Evolutionary conservation across 1,140 invertebrate species (phyloP).

Genomic region (Sesamia nonagrioides): DNA sequence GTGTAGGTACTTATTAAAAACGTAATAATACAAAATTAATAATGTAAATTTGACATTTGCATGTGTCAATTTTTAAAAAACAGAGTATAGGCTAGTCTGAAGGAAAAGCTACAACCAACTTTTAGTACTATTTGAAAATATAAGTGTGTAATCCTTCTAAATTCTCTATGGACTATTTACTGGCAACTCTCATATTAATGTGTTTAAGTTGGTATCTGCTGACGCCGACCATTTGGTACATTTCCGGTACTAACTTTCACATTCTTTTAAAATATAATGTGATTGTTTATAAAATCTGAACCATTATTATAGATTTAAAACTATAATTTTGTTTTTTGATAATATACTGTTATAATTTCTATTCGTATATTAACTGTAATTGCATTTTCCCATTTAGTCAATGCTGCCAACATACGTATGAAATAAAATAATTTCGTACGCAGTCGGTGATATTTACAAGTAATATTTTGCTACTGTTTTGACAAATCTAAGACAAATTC

Average conservation of each 20-base stretch:
- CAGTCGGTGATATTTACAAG: constrained; percentile 87
- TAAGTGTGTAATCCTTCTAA: no score
- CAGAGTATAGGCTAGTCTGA: no score
- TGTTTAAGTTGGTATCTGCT: constrained; percentile 77
- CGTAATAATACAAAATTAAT: no score
- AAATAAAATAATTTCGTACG: constrained; percentile 82
- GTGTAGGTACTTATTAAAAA: no score
- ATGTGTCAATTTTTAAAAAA: no score
- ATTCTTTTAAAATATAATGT: constrained; percentile 52
- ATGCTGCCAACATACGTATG: constrained; percentile 70
- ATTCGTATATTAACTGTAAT: background rate
- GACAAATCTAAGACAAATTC: constrained; percentile 73
- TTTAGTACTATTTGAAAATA: background rate
- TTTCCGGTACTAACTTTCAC: constrained; percentile 66
- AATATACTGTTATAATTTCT: background rate
- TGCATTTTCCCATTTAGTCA: constrained; percentile 58
- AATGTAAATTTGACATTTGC: no score
- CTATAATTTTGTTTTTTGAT: background rate
- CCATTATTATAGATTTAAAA: background rate
- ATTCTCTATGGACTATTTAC: background rate
- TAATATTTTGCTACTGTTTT: constrained; percentile 84
- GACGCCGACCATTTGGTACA: constrained; percentile 73
- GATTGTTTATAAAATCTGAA: background rate
- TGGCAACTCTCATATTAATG: constrained; percentile 14
- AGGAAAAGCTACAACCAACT: background rate